Conservation (phyloP, 2,113 vertebrate species). For the Sprattus sprattus region DNA sequence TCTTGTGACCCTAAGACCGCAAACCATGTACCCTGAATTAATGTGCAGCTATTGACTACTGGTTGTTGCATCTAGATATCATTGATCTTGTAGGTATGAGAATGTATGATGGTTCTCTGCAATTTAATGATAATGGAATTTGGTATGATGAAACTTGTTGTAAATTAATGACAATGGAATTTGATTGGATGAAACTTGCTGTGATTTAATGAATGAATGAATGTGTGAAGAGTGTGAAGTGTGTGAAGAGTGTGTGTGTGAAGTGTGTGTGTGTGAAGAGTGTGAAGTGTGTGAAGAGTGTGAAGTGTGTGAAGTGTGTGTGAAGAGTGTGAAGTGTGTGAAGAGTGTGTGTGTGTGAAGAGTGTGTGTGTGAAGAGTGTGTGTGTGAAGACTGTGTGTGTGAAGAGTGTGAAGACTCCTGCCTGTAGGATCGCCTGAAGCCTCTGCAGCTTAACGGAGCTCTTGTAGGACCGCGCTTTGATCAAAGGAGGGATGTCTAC, state of each 20-base stretch:
- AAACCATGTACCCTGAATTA: too few species aligned
- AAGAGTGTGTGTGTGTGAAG: not conserved
- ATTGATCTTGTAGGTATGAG: too few species aligned
- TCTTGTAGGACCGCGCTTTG: slow-evolving; percentile 23
- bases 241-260: too few species aligned
- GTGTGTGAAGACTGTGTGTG: not conserved
- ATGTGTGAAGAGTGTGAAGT: not conserved
- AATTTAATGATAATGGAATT: not conserved
- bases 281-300: not conserved
- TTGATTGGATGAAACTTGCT: too few species aligned
- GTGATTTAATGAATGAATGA: not conserved
- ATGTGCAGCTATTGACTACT: too few species aligned
- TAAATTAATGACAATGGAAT: not conserved
- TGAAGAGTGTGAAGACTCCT: not conserved
- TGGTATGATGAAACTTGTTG: not conserved
- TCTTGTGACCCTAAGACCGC: too few species aligned
- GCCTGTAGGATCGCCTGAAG: slow-evolving; percentile 44
- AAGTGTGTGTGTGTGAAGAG: not conserved
- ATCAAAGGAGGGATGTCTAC: slow-evolving; percentile 49
- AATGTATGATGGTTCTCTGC: not conserved
- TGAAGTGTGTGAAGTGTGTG: not conserved
- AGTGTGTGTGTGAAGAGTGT: not conserved
- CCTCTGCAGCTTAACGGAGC: slow-evolving; percentile 33
- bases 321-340: not conserved
- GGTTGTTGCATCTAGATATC: too few species aligned